Percentiles rank a stretch among this genome's conserved stretches.
Conservation (phyloP, 2,888 invertebrate genomes). For the Melieria picta region DNA sequence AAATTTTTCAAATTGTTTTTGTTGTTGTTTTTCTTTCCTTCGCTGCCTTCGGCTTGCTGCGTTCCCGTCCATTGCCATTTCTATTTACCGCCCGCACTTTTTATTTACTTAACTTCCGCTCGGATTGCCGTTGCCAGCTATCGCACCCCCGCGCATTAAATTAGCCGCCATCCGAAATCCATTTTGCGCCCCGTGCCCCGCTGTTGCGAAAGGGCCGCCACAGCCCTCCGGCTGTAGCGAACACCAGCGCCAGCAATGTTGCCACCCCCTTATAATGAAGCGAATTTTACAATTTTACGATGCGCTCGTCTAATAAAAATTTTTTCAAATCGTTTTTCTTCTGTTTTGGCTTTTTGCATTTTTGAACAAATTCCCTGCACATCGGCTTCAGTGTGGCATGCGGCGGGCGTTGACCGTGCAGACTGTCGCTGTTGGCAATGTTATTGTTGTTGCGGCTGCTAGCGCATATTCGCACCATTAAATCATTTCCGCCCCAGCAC, state of each 20-base stretch:
- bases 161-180: background rate
- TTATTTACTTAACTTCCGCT: background rate
- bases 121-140: background rate
- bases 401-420: no score
- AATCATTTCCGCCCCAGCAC: conserved; percentile 22
- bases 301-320: background rate
- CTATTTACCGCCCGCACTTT: background rate
- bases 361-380: no score
- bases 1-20: conserved; percentile 44
- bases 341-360: conserved; percentile 1
- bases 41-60: conserved; percentile 13
- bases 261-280: background rate
- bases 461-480: conserved; percentile 15
- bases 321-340: conserved; percentile 22
- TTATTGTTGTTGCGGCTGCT: background rate
- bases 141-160: background rate
- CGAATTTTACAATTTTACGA: background rate
- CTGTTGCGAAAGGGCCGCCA: no score
- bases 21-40: background rate
- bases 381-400: no score
- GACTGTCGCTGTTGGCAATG: no score
- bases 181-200: background rate
- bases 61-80: no score
- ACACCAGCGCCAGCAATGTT: no score
- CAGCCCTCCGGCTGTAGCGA: no score